Evolutionary conservation across 1,140 invertebrate species (phyloP).

Genomic region (Leucophenga varia): DNA sequence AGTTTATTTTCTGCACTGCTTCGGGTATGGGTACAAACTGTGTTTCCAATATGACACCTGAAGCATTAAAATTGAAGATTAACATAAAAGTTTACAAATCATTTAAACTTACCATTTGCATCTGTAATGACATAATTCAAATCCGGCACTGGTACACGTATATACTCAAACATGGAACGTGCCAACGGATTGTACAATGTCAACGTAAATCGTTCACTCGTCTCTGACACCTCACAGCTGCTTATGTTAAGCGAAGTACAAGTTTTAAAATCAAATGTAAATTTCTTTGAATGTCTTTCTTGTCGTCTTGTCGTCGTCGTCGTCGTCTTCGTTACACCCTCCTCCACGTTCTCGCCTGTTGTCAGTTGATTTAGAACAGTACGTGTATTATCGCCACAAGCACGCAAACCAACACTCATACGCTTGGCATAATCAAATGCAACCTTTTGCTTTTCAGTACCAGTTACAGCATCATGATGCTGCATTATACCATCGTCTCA

Average conservation of each 20-base stretch:
- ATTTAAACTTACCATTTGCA: constrained; percentile 53
- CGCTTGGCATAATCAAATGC: constrained; percentile 82
- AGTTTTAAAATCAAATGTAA: constrained; percentile 57
- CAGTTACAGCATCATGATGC: constrained; percentile 87
- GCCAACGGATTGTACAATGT: constrained; percentile 82
- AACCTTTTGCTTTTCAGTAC: constrained; percentile 91
- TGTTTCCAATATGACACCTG: constrained; percentile 26
- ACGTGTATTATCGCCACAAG: constrained; percentile 35
- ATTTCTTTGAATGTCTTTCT: constrained; percentile 10
- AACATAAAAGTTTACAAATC: neutral
- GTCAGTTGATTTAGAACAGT: constrained; percentile 37
- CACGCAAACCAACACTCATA: constrained; percentile 55
- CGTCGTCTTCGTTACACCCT: constrained; percentile 7
- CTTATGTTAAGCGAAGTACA: constrained; percentile 71
- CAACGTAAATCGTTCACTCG: constrained; percentile 64
- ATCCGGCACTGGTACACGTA: constrained; percentile 71
- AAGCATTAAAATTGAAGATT: too few species aligned
- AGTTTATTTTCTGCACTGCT: constrained; percentile 64
- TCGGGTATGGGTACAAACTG: constrained; percentile 68
- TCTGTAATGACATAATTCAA: constrained; percentile 66
- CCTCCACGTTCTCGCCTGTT: constrained; percentile 58
- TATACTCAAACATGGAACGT: constrained; percentile 63
- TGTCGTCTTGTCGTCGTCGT: neutral
- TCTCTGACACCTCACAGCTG: constrained; percentile 66
- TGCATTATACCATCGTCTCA: constrained; percentile 76